These are phyloP conservation scores for Tenrec ecaudatus DNA, from an alignment of 2,113 vertebrate genomes.

Conservation along the genomic window DNA sequence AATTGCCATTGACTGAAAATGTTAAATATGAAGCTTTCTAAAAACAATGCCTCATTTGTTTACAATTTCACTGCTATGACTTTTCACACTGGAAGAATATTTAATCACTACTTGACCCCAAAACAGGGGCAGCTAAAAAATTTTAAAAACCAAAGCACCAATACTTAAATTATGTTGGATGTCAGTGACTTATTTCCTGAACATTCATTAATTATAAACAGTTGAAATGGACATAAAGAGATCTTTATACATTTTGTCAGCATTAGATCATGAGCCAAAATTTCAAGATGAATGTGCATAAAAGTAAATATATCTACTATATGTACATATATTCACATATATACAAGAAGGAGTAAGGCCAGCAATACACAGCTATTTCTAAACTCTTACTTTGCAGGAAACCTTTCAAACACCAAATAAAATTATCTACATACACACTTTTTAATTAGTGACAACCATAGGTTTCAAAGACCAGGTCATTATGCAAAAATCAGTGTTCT, in stretches of 20 bases:
- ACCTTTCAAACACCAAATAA: not conserved
- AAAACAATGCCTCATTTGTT: not conserved
- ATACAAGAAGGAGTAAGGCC: not conserved
- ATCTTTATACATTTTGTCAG: not conserved
- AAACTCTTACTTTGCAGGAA: not conserved
- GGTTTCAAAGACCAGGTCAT: no score
- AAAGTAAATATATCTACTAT: not conserved
- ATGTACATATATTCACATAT: not conserved
- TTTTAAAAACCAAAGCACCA: not conserved
- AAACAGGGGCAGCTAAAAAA: not conserved
- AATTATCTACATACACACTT: not conserved
- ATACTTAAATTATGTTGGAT: not conserved
- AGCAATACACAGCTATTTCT: not conserved
- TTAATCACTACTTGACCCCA: not conserved
- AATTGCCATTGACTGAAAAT: not conserved
- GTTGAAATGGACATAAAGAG: not conserved
- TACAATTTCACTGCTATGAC: not conserved
- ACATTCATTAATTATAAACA: not conserved
- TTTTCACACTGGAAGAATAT: not conserved
- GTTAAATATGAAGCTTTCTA: not conserved
- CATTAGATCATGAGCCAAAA: not conserved
- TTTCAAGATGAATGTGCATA: not conserved
- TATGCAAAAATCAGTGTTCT: no score
- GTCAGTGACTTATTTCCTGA: no score
- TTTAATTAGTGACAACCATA: no score